Conservation (phyloP, 2,888 invertebrate genomes). For the Lomographa bimaculata region DNA sequence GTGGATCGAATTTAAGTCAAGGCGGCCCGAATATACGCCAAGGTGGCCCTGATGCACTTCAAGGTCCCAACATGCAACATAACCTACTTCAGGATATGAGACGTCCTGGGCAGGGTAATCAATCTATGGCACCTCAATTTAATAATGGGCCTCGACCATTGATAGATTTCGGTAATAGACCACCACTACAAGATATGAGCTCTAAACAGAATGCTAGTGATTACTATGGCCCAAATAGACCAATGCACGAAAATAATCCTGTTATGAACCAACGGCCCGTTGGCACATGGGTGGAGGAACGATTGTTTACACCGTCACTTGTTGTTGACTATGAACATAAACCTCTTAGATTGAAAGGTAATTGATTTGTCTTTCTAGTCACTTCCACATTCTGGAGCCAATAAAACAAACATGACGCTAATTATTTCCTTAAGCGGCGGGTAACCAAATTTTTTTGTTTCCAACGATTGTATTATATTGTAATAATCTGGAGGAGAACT, state of each 20-base stretch:
- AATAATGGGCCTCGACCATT: constrained; percentile 17
- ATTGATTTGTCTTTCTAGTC: constrained; percentile 32
- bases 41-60: constrained; percentile 11
- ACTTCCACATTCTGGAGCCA: constrained; percentile 21
- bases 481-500: no score
- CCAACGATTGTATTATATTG: no score
- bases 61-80: constrained; percentile 11
- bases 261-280: constrained; percentile 26
- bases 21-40: constrained; percentile 13
- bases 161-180: constrained; percentile 13
- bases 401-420: no score
- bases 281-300: constrained; percentile 68
- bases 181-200: constrained; percentile 24
- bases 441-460: no score
- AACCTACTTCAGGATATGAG: constrained; percentile 9
- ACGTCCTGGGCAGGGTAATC: constrained; percentile 8
- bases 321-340: constrained; percentile 89
- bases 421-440: no score
- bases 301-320: constrained; percentile 80
- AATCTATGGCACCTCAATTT: constrained; percentile 2
- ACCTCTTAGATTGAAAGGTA: constrained; percentile 81
- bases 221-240: constrained; percentile 18
- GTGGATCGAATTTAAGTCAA: constrained; percentile 17
- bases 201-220: constrained; percentile 25
- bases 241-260: constrained; percentile 31